Percentiles rank a stretch among this genome's conserved stretches.
These are phyloP conservation scores for Herpailurus yagouaroundi DNA, from an alignment of 2,113 vertebrate species.

Conservation along the genomic window DNA sequence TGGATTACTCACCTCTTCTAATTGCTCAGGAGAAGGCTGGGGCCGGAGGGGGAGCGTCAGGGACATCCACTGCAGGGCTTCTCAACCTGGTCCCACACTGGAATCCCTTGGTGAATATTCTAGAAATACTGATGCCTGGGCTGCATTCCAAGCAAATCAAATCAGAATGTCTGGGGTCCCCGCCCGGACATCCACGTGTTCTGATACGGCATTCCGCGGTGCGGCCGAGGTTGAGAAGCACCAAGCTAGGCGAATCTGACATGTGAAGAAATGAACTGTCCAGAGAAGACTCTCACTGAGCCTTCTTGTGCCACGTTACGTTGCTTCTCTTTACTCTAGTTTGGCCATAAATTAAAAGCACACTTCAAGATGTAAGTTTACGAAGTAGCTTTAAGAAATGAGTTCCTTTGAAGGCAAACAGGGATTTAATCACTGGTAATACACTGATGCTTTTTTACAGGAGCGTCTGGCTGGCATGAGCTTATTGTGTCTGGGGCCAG, in stretches of 20 bases:
- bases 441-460: accelerated
- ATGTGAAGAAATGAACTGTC: background rate
- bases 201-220: background rate
- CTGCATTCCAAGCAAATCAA: background rate
- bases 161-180: background rate
- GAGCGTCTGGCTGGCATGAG: background rate
- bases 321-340: background rate
- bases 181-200: accelerated
- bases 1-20: background rate
- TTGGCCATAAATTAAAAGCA: conserved; percentile 29
- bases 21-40: background rate
- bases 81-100: background rate
- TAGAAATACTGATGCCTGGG: background rate
- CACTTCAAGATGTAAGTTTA: background rate
- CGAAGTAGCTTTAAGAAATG: background rate
- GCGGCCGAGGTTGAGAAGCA: background rate
- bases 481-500: background rate
- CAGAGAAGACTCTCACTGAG: background rate
- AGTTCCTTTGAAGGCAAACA: background rate
- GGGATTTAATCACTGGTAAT: background rate
- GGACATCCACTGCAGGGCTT: background rate
- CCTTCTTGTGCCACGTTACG: background rate
- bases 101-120: background rate
- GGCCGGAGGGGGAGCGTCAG: background rate
- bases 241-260: background rate